phyloP scores from a whole-genome alignment of 2,888 invertebrate species.

The Hirtodrosophila trivittata region DNA sequence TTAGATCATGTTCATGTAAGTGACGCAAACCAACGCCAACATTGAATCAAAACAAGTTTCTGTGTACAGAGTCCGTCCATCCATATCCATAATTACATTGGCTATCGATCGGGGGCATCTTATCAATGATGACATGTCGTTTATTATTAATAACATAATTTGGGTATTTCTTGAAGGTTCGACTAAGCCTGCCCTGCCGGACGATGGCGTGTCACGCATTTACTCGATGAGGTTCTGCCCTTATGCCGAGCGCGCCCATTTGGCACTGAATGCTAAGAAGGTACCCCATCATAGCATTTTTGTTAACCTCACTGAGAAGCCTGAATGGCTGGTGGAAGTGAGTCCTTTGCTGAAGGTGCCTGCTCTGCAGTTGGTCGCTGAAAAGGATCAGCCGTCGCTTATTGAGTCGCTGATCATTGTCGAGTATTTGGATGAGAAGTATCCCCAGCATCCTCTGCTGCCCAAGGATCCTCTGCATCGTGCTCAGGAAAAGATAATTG shows the following conservation, averaged over 20 bases:
- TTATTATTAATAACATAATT: too few species aligned
- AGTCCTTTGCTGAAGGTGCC: slow-evolving; percentile 89
- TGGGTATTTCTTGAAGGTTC: slow-evolving; percentile 89
- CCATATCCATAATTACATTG: slow-evolving; percentile 12
- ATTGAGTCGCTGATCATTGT: slow-evolving; percentile 92
- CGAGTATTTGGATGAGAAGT: slow-evolving; percentile 92
- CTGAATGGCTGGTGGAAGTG: slow-evolving; percentile 91
- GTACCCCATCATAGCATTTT: slow-evolving; percentile 90
- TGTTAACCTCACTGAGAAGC: slow-evolving; percentile 90
- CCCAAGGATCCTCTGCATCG: slow-evolving; percentile 84
- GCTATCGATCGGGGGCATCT: not conserved
- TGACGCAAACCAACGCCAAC: not conserved
- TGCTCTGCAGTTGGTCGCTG: slow-evolving; percentile 87
- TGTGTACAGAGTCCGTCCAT: not conserved
- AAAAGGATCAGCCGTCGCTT: slow-evolving; percentile 85
- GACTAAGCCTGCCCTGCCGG: slow-evolving; percentile 86
- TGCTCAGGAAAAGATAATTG: slow-evolving; percentile 83
- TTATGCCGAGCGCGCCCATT: slow-evolving; percentile 90
- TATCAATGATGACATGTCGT: slow-evolving; percentile 22
- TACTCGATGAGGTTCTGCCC: slow-evolving; percentile 95
- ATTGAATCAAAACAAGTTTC: slow-evolving; percentile 31
- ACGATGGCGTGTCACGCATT: slow-evolving; percentile 88
- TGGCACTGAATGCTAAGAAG: slow-evolving; percentile 91
- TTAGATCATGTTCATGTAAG: not conserved
- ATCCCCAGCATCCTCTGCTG: slow-evolving; percentile 87